A percentile compares a stretch with the other conserved stretches of the same genome.
phyloP scores from a whole-genome alignment of 1,140 invertebrate genomes.

The Bombus waltoni region DNA sequence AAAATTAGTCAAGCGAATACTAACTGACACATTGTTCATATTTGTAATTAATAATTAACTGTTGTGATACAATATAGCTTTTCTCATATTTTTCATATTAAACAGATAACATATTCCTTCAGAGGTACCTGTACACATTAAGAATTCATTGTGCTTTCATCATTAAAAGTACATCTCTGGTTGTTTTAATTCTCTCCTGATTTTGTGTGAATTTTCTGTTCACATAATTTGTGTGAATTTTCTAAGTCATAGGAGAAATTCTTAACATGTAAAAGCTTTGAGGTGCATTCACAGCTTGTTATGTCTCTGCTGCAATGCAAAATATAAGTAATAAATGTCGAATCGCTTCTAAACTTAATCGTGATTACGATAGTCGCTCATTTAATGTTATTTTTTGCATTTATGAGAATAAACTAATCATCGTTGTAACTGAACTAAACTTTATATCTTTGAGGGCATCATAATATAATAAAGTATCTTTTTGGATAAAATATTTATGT shows the following conservation, averaged over 20 bases:
- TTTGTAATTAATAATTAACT: slow-evolving; percentile 22
- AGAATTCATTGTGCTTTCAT: slow-evolving; percentile 44
- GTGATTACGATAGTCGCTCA: slow-evolving; percentile 5
- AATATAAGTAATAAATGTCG: slow-evolving; percentile 23
- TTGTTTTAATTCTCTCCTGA: neutral
- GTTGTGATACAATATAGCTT: slow-evolving; percentile 23
- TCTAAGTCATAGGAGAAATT: neutral
- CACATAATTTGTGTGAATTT: slow-evolving; percentile 6
- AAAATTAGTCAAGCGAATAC: slow-evolving; percentile 1
- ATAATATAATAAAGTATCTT: slow-evolving; percentile 1
- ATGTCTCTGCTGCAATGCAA: slow-evolving; percentile 51
- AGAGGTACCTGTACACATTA: slow-evolving; percentile 64
- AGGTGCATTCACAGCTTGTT: slow-evolving; percentile 49
- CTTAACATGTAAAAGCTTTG: slow-evolving; percentile 24
- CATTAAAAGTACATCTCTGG: slow-evolving; percentile 9
- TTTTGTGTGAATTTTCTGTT: slow-evolving; percentile 6
- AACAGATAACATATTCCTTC: slow-evolving; percentile 32
- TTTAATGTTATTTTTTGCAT: slow-evolving; percentile 28
- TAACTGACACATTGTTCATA: slow-evolving; percentile 5
- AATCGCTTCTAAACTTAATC: slow-evolving; percentile 36
- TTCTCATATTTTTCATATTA: slow-evolving; percentile 33
- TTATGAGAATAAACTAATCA: neutral
- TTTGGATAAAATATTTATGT: slow-evolving; percentile 1
- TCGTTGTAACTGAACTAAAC: neutral
- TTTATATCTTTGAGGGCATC: slow-evolving; percentile 46